Conservation (phyloP, 2,797 vertebrate species). For the Lepus townsendii region DNA sequence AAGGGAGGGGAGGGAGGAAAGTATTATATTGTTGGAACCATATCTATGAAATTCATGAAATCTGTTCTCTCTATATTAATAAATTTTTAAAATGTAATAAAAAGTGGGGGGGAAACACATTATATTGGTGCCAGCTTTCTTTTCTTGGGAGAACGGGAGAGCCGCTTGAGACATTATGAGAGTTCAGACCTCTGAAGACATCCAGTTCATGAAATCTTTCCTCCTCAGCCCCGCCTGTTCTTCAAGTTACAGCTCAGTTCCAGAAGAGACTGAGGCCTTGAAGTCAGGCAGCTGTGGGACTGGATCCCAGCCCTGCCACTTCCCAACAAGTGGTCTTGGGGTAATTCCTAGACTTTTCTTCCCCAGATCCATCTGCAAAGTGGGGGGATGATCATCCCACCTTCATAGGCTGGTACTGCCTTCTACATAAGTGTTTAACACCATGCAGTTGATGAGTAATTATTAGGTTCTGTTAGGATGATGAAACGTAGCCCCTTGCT, state of each 20-base stretch:
- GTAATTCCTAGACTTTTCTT: background rate
- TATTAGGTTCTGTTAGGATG: background rate
- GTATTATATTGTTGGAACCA: no score
- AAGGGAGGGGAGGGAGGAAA: no score
- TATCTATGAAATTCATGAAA: no score
- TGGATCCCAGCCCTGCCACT: background rate
- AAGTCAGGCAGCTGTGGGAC: background rate
- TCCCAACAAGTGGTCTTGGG: background rate
- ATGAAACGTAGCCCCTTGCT: background rate
- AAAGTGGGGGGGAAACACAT: no score
- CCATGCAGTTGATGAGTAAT: background rate
- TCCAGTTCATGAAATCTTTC: background rate
- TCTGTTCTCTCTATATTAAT: no score
- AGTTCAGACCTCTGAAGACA: background rate
- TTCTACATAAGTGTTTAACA: background rate
- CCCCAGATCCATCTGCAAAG: background rate
- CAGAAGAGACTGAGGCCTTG: background rate
- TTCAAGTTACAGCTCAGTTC: background rate
- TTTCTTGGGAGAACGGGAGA: background rate
- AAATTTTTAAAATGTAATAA: no score
- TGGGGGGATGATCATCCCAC: background rate
- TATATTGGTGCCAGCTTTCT: background rate
- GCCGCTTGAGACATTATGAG: constrained; percentile 6
- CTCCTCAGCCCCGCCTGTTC: background rate
- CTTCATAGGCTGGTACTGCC: background rate